Evolutionary conservation across 2,888 invertebrate species (phyloP).

Genomic region (Anaspis maculata): DNA sequence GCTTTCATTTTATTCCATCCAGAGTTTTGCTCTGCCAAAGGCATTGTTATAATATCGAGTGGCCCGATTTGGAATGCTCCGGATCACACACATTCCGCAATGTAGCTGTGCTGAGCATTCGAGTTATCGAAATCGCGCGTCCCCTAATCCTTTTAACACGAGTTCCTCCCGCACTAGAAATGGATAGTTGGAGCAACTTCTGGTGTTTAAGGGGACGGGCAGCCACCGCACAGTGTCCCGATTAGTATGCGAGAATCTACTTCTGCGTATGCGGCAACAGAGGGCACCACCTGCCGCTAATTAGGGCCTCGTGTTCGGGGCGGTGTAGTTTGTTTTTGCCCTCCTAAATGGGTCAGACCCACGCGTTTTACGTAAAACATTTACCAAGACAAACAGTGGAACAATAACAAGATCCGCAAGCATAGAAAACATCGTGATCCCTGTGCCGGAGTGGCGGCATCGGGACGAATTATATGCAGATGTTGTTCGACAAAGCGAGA

Average conservation of each 20-base stretch:
- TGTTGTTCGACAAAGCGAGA: too few species aligned
- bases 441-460: too few species aligned
- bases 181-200: not conserved
- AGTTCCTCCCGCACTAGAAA: not conserved
- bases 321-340: constrained; percentile 15
- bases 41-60: too few species aligned
- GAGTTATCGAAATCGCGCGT: not conserved
- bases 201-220: not conserved
- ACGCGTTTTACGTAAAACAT: constrained; percentile 7
- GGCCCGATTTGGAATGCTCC: not conserved
- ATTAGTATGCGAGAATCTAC: constrained; percentile 12
- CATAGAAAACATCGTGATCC: too few species aligned
- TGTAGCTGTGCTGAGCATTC: not conserved
- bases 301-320: constrained; percentile 14
- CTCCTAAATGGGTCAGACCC: constrained; percentile 10
- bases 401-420: constrained; percentile 13
- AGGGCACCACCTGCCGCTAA: constrained; percentile 16
- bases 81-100: not conserved
- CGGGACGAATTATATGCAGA: too few species aligned
- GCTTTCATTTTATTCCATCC: too few species aligned
- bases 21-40: too few species aligned
- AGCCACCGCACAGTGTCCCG: not conserved
- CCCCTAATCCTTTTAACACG: not conserved
- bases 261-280: constrained; percentile 4
- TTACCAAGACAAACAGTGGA: constrained; percentile 14